Base-by-base conservation (phyloP, 1,140 invertebrate species). In the Calosoma granatense region DNA sequence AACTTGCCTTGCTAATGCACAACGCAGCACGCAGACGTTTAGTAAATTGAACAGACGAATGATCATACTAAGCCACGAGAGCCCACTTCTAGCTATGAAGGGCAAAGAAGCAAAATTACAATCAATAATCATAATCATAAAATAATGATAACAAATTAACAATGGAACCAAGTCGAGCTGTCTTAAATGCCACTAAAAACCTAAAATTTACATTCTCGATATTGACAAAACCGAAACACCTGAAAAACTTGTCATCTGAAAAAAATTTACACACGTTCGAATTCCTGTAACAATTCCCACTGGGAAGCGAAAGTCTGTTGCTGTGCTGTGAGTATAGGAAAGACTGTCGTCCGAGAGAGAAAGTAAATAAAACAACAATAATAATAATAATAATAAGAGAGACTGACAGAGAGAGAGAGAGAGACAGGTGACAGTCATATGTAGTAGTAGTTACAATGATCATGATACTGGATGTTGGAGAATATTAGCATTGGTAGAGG, bases 371-470 rank as follows among this genome's bases (percentile, higher is more conserved):
- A n/a, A n/a, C n/a, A n/a, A n/a, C n/a, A n/a, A n/a, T n/a, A n/a
- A n/a, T n/a, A n/a, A n/a, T n/a, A n/a, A n/a, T n/a, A n/a, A n/a
- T n/a, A n/a, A 73, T 71, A 73, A 68, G 70, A 74, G 74, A 76
- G 72, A 74, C 73, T 74, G 73, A 76, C 74, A 75, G 73, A 75
- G 73, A 76, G 74, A n/a, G n/a, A n/a, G n/a, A n/a, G n/a, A n/a
- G n/a, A n/a, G n/a, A n/a, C n/a, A n/a, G n/a, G n/a, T n/a, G n/a
- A n/a, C n/a, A n/a, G n/a, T n/a, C n/a, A n/a, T n/a, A n/a, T n/a
- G n/a, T n/a, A n/a, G n/a, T n/a, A n/a, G n/a, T n/a, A n/a, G n/a
- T n/a, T n/a, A n/a, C n/a, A n/a, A n/a, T n/a, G n/a, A n/a, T n/a
- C n/a, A n/a, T n/a, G n/a, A n/a, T n/a, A n/a, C n/a, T n/a, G n/a